Evolutionary conservation across 92 coral and sea anemone species (phyloP), one percentile per base, ranked within the genome.

Genomic region (Epizoanthus stellaris): DNA sequence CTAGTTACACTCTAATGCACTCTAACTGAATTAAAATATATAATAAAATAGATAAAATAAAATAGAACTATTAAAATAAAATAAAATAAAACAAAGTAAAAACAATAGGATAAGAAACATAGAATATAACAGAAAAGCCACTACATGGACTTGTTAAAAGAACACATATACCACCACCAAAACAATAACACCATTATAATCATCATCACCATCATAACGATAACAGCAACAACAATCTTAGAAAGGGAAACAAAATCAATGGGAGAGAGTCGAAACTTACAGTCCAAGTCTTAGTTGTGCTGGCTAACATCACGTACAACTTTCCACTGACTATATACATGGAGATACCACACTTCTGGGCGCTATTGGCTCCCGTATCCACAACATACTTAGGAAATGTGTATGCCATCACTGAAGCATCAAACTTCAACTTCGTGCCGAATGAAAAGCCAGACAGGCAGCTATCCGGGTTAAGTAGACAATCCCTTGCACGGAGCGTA

Each of bases 291-390:
- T 86, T 93, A 14, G 84, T 63, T 16, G 87, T 76, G 21, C 96
- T 89, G 39, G 91, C 94, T 5, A 96, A 85, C 71, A 87, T 93
- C 74, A 87, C 87, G 79, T 81, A 85, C 74, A 96, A 73, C 56
- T 85, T 93, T 43, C 98, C 98, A 21, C 75, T 67, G 70, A 89
- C 59, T 36, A 94, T 65, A 88, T 90, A 96, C 67, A 92, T 85
- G 47, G 98, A 92, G 54, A 94, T 63, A 62, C 98, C 98, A 61
- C 94, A 91, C 61, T 89, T 81, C 57, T 89, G 75, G 17, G 90
- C 70, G 63, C 98, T 94, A 61, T 86, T 88, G 6, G 93, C 98
- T 15, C 98, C 98, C 15, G 96, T 96, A 70, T 96, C 98, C 12
- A 96, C 80, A 30, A 96, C 77, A 74, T 96, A 96, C 73, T 89